phyloP scores from a whole-genome alignment of 2,797 vertebrate genomes.

The Anguilla pacifica region DNA sequence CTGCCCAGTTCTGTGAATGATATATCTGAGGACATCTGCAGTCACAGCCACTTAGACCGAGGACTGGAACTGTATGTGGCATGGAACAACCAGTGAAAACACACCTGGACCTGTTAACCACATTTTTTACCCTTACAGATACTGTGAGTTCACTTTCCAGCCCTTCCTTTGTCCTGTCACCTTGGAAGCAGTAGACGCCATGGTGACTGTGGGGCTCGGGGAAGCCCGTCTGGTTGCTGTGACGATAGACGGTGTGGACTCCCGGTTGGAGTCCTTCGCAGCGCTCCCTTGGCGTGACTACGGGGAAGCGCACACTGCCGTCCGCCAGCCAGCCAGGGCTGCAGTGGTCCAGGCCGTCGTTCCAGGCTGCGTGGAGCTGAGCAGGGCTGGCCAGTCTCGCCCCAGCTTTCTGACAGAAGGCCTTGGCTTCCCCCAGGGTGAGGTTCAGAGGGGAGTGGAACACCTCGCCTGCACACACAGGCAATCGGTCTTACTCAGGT shows the following conservation, averaged over 20 bases:
- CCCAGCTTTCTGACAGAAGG: slow-evolving; percentile 73
- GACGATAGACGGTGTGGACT: slow-evolving; percentile 86
- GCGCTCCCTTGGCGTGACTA: slow-evolving; percentile 82
- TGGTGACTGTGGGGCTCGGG: slow-evolving; percentile 78
- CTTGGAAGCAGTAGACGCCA: slow-evolving; percentile 89
- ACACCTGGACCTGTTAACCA: not conserved
- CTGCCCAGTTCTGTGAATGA: not conserved
- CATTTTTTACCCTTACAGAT: not conserved
- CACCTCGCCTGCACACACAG: slow-evolving; percentile 76
- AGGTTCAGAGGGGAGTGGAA: slow-evolving; percentile 77
- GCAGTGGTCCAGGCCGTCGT: slow-evolving; percentile 84
- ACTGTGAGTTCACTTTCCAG: not conserved
- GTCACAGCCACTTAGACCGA: not conserved
- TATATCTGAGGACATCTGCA: not conserved
- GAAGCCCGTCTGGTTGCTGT: slow-evolving; percentile 91
- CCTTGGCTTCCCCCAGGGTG: slow-evolving; percentile 80
- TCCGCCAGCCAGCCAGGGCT: slow-evolving; percentile 92
- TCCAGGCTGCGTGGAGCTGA: slow-evolving; percentile 90
- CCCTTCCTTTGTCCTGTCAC: slow-evolving; percentile 61
- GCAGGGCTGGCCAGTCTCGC: slow-evolving; percentile 80
- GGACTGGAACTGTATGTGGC: not conserved
- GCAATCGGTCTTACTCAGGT: not conserved
- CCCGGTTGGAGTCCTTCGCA: slow-evolving; percentile 86
- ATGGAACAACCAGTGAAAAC: not conserved
- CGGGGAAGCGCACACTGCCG: slow-evolving; percentile 90